Evolutionary conservation across 2,797 vertebrate species (phyloP).

Genomic region (Pangasius macronema): DNA sequence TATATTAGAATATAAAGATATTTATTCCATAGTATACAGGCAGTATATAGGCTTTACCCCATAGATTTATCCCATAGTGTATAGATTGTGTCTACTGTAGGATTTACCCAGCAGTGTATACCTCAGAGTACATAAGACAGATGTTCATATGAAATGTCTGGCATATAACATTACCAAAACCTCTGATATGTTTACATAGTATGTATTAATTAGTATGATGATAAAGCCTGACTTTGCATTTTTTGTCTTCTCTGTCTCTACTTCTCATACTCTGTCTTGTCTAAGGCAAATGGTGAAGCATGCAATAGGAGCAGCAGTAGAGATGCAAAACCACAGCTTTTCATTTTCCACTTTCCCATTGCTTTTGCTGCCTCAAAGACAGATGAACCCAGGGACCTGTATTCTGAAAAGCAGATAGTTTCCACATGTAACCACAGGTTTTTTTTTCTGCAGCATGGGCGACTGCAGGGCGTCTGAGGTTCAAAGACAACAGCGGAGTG

Average conservation of each 20-base stretch:
- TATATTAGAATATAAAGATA: background rate
- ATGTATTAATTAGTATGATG: background rate
- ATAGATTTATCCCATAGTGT: background rate
- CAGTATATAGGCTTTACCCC: background rate
- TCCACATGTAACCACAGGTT: slow-evolving; percentile 51
- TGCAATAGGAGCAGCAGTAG: slow-evolving; percentile 19
- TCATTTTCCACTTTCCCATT: slow-evolving; percentile 36
- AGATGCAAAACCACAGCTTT: slow-evolving; percentile 51
- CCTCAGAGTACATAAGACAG: background rate
- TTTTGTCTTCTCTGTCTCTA: background rate
- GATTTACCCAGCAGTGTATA: background rate
- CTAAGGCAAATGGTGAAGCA: slow-evolving; percentile 13
- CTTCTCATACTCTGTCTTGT: background rate
- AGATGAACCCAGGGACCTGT: slow-evolving; percentile 40
- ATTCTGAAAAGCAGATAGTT: slow-evolving; percentile 49
- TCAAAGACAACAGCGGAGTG: slow-evolving; percentile 23
- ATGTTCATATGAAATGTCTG: too few species aligned
- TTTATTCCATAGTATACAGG: background rate
- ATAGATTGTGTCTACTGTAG: background rate
- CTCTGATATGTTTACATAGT: background rate
- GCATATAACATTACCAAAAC: background rate
- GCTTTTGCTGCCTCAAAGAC: slow-evolving; percentile 31
- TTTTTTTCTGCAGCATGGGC: slow-evolving; percentile 26
- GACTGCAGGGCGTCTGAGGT: slow-evolving; percentile 27
- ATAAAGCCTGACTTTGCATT: background rate